Evolutionary conservation across 2,113 vertebrate species (phyloP), one percentile per base, ranked within the genome.

Genomic region (Loxodonta africana): DNA sequence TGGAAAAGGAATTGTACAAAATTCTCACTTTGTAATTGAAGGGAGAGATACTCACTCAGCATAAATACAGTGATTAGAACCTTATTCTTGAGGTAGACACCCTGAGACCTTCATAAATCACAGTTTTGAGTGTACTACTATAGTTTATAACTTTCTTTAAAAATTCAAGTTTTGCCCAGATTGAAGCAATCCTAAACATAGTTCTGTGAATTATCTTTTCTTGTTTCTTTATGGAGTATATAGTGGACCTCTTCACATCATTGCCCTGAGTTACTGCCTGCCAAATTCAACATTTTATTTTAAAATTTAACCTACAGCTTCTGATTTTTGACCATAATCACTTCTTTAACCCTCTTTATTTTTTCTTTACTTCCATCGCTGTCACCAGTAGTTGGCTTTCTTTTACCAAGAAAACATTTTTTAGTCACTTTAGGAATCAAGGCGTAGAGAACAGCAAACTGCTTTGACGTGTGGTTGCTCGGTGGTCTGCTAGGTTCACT

Each of bases 1-100:
- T 93, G 15, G 57, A 82, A 91, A 95, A 95, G 37, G 30, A 90
- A 73, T 93, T 94, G 7, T 89, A 88, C 62, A n/a, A 82, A 88
- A 80, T 86, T 95, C 41, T 92, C 30, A 71, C 51, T 95, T 90
- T 89, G n/a, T 90, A 87, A 89, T 53, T 94, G 57, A 85, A 96
- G 91, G 33, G 53, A 67, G 46, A 94, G 67, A 62, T 33, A 20
- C 23, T 77, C 25, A 44, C 5, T 76, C 73, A 77, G 30, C 2
- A 18, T 62, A 89, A 86, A 62, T 87, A 88, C 6, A 88, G 63
- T 80, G 33, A 15, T 57, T 84, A 83, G 46, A 91, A 62, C 14
- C 73, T 91, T 91, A 28, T 88, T 93, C 48, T 96, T 51, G 69
- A 4, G 76, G 28, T 41, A 2, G 83, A 81, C 2, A 44, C 92